Percentiles rank a stretch among this genome's conserved stretches.
Conservation (phyloP, 2,797 vertebrate species). For the Poeciliopsis presidionis region DNA sequence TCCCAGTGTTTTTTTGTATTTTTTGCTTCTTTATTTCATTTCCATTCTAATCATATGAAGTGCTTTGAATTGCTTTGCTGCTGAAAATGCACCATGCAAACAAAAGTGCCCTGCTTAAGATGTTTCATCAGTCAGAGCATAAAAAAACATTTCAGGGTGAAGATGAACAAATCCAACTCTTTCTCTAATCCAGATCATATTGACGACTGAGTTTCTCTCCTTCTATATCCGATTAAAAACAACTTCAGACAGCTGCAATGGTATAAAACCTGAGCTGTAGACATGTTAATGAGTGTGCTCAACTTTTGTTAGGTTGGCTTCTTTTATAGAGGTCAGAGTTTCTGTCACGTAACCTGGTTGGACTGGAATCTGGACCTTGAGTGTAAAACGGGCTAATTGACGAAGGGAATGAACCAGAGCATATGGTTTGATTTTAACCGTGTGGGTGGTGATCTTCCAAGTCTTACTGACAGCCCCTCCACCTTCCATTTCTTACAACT, state of each 20-base stretch:
- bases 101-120: neutral
- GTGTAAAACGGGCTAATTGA: conserved; percentile 78
- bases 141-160: conserved; percentile 17
- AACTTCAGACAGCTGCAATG: conserved; percentile 41
- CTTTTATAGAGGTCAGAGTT: conserved; percentile 74
- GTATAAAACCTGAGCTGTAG: conserved; percentile 48
- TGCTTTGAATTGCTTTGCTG: too few relatives aligned
- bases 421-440: conserved; percentile 83
- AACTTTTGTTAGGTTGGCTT: conserved; percentile 63
- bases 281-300: conserved; percentile 72
- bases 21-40: too few relatives aligned
- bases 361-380: conserved; percentile 69
- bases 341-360: conserved; percentile 73
- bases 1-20: neutral
- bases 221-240: conserved; percentile 25
- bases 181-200: conserved; percentile 15
- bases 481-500: conserved; percentile 80
- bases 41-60: too few relatives aligned
- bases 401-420: conserved; percentile 69
- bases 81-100: too few relatives aligned
- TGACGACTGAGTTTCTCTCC: conserved; percentile 5
- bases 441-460: conserved; percentile 80
- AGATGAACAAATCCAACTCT: conserved; percentile 11
- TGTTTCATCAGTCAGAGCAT: conserved; percentile 8
- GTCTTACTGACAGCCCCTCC: conserved; percentile 73